Evolutionary conservation across 2,113 vertebrate species (phyloP).

Genomic region (Nycticryphes semicollaris): DNA sequence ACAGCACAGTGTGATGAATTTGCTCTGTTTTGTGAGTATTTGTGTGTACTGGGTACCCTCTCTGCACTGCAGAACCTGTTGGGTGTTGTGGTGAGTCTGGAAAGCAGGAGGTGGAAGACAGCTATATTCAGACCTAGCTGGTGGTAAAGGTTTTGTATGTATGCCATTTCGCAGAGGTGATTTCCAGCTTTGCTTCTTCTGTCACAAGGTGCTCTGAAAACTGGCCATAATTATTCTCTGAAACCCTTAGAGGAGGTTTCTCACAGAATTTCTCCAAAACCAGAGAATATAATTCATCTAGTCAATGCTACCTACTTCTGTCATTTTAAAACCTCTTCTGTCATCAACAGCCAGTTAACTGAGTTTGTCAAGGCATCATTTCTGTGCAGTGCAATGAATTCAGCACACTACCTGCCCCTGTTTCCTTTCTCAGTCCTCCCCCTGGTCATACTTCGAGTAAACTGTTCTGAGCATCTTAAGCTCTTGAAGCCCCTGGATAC

Average conservation of each 20-base stretch:
- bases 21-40: not conserved
- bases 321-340: not conserved
- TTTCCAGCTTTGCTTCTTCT: not conserved
- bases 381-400: not conserved
- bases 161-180: not conserved
- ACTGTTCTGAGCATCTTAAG: not conserved
- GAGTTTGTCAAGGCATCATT: not conserved
- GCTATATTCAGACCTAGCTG: not conserved
- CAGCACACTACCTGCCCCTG: not conserved
- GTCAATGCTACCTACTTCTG: not conserved
- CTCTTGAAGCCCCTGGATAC: not conserved
- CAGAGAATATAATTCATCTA: not conserved
- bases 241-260: not conserved
- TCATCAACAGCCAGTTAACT: not conserved
- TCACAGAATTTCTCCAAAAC: not conserved
- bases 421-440: not conserved
- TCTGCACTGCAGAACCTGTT: not conserved
- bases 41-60: not conserved
- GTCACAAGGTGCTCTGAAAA: not conserved
- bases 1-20: not conserved
- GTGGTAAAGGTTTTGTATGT: not conserved
- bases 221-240: not conserved
- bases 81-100: not conserved
- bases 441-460: not conserved
- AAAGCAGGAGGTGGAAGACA: not conserved